Evolutionary conservation across 1,140 invertebrate species (phyloP).

Genomic region (Anadara kagoshimensis): DNA sequence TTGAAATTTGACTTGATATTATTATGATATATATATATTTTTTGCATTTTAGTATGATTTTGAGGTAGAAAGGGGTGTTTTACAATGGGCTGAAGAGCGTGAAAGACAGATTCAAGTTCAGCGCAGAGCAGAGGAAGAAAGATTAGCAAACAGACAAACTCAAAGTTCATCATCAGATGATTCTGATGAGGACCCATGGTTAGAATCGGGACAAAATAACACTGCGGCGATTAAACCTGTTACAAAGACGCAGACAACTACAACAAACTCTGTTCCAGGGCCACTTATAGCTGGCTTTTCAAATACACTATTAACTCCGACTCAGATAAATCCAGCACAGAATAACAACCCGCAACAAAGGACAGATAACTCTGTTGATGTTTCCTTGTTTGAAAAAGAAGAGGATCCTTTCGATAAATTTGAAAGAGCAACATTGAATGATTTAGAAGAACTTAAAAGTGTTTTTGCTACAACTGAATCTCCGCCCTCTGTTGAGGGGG

Average conservation of each 20-base stretch:
- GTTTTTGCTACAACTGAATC: constrained; percentile 26
- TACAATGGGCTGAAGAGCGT: constrained; percentile 37
- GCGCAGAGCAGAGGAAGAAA: constrained; percentile 17
- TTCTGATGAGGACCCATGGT: constrained; percentile 25
- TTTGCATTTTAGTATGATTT: constrained; percentile 37
- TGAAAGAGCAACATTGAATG: constrained; percentile 39
- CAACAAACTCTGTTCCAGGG: constrained; percentile 12
- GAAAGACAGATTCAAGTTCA: constrained; percentile 27
- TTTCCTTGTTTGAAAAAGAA: constrained; percentile 37
- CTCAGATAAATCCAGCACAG: constrained; percentile 4
- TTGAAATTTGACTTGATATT: too few species aligned
- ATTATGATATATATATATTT: too few species aligned
- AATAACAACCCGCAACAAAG: background rate
- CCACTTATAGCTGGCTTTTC: constrained; percentile 3
- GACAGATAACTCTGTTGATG: constrained; percentile 30
- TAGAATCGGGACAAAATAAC: constrained; percentile 8
- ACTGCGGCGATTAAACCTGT: background rate
- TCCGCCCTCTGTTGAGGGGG: too few species aligned
- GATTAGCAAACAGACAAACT: background rate
- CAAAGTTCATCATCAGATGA: constrained; percentile 14
- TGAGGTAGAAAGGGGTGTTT: constrained; percentile 35
- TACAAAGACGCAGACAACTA: background rate
- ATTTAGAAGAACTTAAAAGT: constrained; percentile 38
- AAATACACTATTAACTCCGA: constrained; percentile 34
- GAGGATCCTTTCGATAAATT: constrained; percentile 43